These are phyloP conservation scores for Lasioglossum pauxillum DNA, from an alignment of 2,888 invertebrate species.

Conservation along the genomic window DNA sequence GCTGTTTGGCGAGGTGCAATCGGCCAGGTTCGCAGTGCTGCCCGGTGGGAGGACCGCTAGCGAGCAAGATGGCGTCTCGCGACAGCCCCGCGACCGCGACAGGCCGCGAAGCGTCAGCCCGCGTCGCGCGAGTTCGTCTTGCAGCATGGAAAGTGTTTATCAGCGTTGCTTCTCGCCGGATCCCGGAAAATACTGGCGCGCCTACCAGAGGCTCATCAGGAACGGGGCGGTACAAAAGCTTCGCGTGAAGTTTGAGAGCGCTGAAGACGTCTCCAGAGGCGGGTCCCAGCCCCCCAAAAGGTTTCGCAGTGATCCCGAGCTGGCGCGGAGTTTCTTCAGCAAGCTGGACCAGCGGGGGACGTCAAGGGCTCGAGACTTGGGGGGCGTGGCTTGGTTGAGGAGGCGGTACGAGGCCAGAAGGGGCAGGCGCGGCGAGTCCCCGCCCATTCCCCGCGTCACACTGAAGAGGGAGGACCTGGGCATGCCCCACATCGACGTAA, in stretches of 20 bases:
- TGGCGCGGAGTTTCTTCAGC: constrained; percentile 87
- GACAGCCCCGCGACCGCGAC: constrained; percentile 77
- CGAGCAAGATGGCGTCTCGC: constrained; percentile 61
- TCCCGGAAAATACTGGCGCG: constrained; percentile 89
- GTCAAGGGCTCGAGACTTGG: constrained; percentile 85
- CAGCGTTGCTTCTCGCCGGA: constrained; percentile 91
- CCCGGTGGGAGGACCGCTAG: constrained; percentile 71
- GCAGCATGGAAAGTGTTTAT: constrained; percentile 89
- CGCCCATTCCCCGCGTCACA: constrained; percentile 87
- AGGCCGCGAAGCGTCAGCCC: constrained; percentile 83
- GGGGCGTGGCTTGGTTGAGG: constrained; percentile 87
- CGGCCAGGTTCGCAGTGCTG: constrained; percentile 85
- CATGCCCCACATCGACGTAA: constrained; percentile 96
- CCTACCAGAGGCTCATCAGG: constrained; percentile 89
- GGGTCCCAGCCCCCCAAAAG: constrained; percentile 83
- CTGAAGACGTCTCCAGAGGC: constrained; percentile 85
- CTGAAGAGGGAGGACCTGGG: constrained; percentile 89
- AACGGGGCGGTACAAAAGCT: constrained; percentile 92
- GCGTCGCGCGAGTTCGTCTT: constrained; percentile 84
- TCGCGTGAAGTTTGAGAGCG: constrained; percentile 91
- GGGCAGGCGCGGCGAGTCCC: constrained; percentile 86
- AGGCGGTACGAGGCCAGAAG: constrained; percentile 87
- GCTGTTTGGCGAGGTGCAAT: constrained; percentile 91
- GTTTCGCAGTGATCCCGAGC: constrained; percentile 92
- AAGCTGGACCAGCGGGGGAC: constrained; percentile 84